A percentile compares a stretch with the other conserved stretches of the same genome.
phyloP scores from a whole-genome alignment of 2,888 invertebrate species.

The Amiota communis region DNA sequence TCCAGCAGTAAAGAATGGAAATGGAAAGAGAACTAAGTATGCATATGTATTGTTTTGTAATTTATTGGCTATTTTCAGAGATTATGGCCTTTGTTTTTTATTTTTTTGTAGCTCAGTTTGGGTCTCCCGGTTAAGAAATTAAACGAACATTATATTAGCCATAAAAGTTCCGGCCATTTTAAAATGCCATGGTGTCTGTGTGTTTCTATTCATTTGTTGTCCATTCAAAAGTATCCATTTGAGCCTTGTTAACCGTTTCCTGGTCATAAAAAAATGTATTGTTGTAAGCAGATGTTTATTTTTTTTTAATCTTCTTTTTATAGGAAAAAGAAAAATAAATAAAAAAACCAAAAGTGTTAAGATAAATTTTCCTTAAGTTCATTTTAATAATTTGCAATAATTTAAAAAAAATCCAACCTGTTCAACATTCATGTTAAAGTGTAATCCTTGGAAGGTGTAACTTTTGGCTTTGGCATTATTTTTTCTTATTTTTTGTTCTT shows the following conservation, averaged over 20 bases:
- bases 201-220: too few relatives aligned
- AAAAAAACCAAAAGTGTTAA: too few relatives aligned
- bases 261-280: background rate
- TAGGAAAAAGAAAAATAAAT: too few relatives aligned
- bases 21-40: background rate
- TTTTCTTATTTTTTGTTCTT: background rate
- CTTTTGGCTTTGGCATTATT: background rate
- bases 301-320: background rate
- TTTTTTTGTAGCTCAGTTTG: background rate
- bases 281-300: background rate
- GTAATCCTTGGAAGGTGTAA: background rate
- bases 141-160: conserved; percentile 59
- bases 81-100: background rate
- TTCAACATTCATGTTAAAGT: background rate
- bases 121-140: conserved; percentile 44
- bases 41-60: conserved; percentile 54
- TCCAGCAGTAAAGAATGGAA: too few relatives aligned
- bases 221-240: background rate
- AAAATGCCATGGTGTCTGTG: background rate
- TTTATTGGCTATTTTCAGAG: conserved; percentile 46
- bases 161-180: conserved; percentile 30
- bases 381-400: background rate
- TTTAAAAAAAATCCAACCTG: background rate
- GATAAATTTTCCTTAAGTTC: conserved; percentile 1
- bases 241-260: background rate